Percentiles rank a stretch among this genome's conserved stretches.
Evolutionary conservation across 2,113 vertebrate species (phyloP).

Genomic region (Ramphastos sulfuratus): DNA sequence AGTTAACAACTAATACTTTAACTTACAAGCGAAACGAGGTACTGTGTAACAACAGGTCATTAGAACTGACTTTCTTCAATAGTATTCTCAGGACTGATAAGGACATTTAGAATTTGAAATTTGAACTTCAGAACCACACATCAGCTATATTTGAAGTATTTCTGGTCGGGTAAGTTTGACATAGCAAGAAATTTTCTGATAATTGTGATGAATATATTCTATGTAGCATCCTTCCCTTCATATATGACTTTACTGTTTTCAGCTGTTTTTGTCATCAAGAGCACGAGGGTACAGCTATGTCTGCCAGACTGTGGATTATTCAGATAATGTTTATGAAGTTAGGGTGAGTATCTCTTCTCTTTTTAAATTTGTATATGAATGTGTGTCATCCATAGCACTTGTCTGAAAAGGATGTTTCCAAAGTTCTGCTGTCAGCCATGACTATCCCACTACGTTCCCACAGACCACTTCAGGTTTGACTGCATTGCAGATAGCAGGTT

Average conservation of each 20-base stretch:
- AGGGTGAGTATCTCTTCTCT: conserved; percentile 84
- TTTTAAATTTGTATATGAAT: background rate
- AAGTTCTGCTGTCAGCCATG: background rate
- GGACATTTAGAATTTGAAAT: background rate
- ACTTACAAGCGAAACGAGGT: background rate
- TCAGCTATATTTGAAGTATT: background rate
- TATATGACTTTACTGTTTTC: conserved; percentile 46
- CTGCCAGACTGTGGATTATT: conserved; percentile 95
- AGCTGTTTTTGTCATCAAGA: conserved; percentile 93
- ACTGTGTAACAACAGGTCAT: background rate
- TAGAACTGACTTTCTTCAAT: background rate
- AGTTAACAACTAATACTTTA: background rate
- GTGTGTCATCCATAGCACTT: background rate
- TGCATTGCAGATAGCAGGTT: background rate
- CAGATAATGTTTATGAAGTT: conserved; percentile 96
- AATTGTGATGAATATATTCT: background rate
- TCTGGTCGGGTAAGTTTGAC: background rate
- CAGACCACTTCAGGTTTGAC: background rate
- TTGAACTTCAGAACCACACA: too few relatives aligned
- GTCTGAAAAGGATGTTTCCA: background rate
- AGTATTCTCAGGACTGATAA: background rate
- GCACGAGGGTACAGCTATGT: conserved; percentile 96
- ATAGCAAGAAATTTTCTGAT: background rate
- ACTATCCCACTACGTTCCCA: background rate
- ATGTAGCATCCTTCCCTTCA: conserved; percentile 30